Evolutionary conservation across 2,797 vertebrate genomes (phyloP).

Genomic region (Acrocephalus scirpaceus): DNA sequence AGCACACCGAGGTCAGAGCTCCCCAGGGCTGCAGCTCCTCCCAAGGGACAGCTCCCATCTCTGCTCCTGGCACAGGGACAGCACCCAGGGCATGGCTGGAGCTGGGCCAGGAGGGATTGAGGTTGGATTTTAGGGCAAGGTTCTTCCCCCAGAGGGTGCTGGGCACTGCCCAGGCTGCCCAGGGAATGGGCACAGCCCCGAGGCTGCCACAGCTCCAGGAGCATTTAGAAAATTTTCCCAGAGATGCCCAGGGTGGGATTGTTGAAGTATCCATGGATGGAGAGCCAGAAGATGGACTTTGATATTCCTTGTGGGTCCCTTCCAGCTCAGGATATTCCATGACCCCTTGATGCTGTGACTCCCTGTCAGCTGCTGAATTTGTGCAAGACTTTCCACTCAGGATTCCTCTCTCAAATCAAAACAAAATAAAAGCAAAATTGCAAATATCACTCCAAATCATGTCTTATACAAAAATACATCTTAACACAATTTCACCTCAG

Average conservation of each 20-base stretch:
- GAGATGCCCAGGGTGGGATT: neutral
- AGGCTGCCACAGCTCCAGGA: neutral
- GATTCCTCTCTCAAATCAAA: neutral
- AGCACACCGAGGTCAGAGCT: neutral
- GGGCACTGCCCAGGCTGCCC: neutral
- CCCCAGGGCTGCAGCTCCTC: accelerated
- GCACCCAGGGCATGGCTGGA: accelerated
- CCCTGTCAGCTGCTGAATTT: neutral
- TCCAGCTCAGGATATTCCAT: neutral
- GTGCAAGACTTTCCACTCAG: neutral
- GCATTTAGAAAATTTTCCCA: neutral
- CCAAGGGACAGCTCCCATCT: accelerated
- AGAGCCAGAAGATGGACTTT: no score
- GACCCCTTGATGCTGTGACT: neutral
- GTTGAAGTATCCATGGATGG: no score
- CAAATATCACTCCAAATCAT: neutral
- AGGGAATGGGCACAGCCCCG: neutral
- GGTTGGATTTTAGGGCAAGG: neutral
- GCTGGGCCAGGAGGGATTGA: accelerated
- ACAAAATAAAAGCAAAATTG: neutral
- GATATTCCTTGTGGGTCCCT: no score
- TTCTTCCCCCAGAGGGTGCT: neutral
- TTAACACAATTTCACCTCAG: neutral
- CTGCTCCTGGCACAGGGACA: neutral
- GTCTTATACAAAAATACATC: neutral